Evolutionary conservation across 2,797 vertebrate species (phyloP).

Genomic region (Acipenser ruthenus): DNA sequence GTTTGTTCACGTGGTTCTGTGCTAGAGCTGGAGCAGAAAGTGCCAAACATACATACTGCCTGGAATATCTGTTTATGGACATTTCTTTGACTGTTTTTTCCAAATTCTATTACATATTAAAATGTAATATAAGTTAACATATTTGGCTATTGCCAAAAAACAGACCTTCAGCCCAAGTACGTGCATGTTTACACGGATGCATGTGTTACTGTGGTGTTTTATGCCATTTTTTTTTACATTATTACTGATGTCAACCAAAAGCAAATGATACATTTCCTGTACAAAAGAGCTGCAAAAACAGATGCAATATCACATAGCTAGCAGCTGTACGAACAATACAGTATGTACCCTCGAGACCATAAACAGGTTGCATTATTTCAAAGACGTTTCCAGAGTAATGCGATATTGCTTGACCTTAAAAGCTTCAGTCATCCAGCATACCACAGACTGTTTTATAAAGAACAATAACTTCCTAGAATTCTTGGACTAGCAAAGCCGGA

Average conservation of each 20-base stretch:
- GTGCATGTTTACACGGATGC: no score
- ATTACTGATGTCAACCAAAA: neutral
- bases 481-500: conserved; percentile 86
- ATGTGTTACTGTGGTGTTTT: neutral
- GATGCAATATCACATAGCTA: neutral
- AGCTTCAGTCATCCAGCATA: conserved; percentile 79
- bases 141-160: neutral
- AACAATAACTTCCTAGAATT: conserved; percentile 99
- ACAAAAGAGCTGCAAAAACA: neutral
- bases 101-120: neutral
- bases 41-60: no score
- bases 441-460: conserved; percentile 89
- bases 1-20: no score
- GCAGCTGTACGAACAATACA: conserved; percentile 40
- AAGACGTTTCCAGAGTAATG: conserved; percentile 61
- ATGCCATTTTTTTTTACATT: neutral
- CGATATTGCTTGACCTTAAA: conserved; percentile 65
- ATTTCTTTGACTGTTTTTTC: no score
- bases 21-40: no score
- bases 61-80: no score
- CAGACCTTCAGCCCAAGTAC: no score
- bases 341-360: no score
- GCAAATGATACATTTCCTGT: neutral
- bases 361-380: conserved; percentile 64
- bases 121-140: neutral